Evolutionary conservation across 2,113 vertebrate genomes (phyloP), one percentile per base, ranked within the genome.

Genomic region (Chionodraco myersi): DNA sequence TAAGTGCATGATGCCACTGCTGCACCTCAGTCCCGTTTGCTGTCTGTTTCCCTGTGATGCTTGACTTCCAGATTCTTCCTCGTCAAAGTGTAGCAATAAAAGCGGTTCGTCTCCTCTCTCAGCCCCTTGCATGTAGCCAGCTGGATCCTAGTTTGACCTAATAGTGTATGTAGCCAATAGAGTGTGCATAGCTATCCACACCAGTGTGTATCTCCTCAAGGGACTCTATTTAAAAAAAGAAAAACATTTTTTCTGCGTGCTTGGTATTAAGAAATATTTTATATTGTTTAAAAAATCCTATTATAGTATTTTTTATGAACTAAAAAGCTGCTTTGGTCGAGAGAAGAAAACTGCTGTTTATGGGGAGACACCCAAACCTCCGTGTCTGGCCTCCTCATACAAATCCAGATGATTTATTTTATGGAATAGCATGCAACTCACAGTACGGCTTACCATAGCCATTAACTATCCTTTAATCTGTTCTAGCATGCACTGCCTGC

Each of bases 51-150:
- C 89, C 88, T 89, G 85, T 90, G 78, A 91, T 88, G 88, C 92
- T 90, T 84, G 90, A 92, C 89, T 89, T 92, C 89, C 89, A 91
- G 90, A 92, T 76, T 92, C 92, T 93, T 94, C 93, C 92, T 91
- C 30, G 85, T 92, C 87, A 77, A 90, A 86, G 90, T 91, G 92
- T 93, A 94, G 93, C 93, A 94, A 94, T 94, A 94, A 93, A 41
- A 68, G 79, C 83, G 5, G 75, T 87, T 76, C n/a, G 84, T 86
- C 69, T 88, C 75, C 79, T 75, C 13, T 75, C 70, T 89, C 87
- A 60, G 65, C 88, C 90, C 77, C 69, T 67, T 87, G 93, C 93
- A 93, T 93, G 90, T 91, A 89, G 85, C 88, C 86, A 63, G 83
- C 86, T 80, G 86, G 84, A 77, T 74, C 79, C 66, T 80, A 34